A percentile compares a stretch with the other conserved stretches of the same genome.
phyloP scores from a whole-genome alignment of 2,888 invertebrate genomes.

The Cantharis nigra region DNA sequence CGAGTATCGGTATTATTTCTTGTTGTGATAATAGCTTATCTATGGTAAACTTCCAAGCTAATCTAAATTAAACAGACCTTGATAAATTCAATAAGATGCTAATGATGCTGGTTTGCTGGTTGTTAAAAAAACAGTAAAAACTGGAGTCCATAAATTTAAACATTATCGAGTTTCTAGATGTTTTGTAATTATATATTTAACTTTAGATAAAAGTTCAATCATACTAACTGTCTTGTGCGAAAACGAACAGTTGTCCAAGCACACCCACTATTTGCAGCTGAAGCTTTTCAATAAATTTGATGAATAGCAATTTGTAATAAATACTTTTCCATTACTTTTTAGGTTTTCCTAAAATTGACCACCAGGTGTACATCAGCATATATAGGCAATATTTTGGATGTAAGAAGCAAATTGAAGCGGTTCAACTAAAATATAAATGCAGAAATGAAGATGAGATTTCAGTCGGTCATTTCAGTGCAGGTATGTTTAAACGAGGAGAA shows the following conservation, averaged over 20 bases:
- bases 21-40: background rate
- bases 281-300: constrained; percentile 14
- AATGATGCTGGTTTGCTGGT: background rate
- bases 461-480: too few species aligned
- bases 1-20: background rate
- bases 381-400: background rate
- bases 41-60: background rate
- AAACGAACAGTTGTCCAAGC: constrained; percentile 8
- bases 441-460: too few species aligned
- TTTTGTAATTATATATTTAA: background rate
- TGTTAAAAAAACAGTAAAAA: background rate
- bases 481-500: too few species aligned
- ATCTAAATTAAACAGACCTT: background rate
- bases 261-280: constrained; percentile 17
- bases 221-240: constrained; percentile 4
- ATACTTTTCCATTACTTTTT: constrained; percentile 13
- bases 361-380: constrained; percentile 14
- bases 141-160: background rate
- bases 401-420: constrained; percentile 9
- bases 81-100: background rate
- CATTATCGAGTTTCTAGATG: background rate
- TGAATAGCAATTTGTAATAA: constrained; percentile 18
- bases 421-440: too few species aligned
- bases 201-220: background rate
- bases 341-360: constrained; percentile 6